Base-by-base conservation (phyloP, 2,797 vertebrate genomes). In the Myotis planiceps region DNA sequence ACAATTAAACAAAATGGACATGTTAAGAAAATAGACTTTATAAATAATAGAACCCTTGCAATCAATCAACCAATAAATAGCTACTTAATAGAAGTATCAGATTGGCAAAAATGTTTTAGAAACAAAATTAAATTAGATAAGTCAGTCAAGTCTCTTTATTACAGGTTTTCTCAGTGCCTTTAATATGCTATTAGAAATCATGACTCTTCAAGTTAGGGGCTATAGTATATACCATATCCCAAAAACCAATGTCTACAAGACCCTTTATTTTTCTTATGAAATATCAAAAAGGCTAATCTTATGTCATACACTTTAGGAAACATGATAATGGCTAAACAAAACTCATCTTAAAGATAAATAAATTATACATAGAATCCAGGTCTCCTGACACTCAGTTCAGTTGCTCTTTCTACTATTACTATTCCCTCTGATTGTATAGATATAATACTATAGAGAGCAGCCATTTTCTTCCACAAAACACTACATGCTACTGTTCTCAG, bases 41-140 rank as follows among this genome's bases (percentile, higher is more conserved):
- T 27, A 86, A 49, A 88, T 81, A 80, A 53, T 8, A 90, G 13
- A 51, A 29, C 2, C 7, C 63, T 90, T 42, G 3, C 19, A 78
- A 87, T 82, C 23, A 84, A 51, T 45, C n/a, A 85, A 55, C 37
- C 4, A 47, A 42, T 23, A 76, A n/a, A n/a, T 49, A 13, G 19
- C 16, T 79, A 76, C 19, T 55, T 51, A 94, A 66, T 68, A 86
- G 89, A 95, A 83, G 63, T 68, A 29, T 34, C 29, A 14, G 13
- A 53, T 45, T 80, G 9, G 42, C 83, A 68, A 93, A 75, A 80
- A 39, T 80, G 5, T 66, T 88, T 86, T 91, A 79, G 47, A 93
- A 83, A 42, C n/a, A 91, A 45, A 27, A 78, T 4, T 66, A 15
- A 69, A 23, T 86, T 92, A 83, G 82, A 39, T 2, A 71, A 39